phyloP scores from a whole-genome alignment of 2,888 invertebrate genomes.

The Chloromyia formosa region DNA sequence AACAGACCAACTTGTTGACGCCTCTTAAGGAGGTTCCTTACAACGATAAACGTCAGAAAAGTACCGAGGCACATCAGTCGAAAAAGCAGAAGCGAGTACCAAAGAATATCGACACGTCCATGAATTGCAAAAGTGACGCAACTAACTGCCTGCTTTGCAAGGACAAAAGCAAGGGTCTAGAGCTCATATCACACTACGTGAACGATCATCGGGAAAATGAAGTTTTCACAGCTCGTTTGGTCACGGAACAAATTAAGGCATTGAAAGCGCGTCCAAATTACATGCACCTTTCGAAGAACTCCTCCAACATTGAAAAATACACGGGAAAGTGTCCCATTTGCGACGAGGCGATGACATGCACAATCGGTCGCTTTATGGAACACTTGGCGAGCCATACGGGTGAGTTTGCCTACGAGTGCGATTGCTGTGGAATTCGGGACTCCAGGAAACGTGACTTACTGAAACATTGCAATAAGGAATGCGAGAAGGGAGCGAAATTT shows the following conservation, averaged over 20 bases:
- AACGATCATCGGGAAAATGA: slow-evolving; percentile 45
- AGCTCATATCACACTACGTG: slow-evolving; percentile 50
- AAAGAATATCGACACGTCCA: slow-evolving; percentile 6
- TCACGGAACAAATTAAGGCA: slow-evolving; percentile 29
- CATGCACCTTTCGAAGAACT: slow-evolving; percentile 10
- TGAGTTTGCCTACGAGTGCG: slow-evolving; percentile 39
- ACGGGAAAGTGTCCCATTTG: slow-evolving; percentile 44
- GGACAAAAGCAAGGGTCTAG: neutral
- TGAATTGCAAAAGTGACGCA: slow-evolving; percentile 17
- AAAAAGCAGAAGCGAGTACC: slow-evolving; percentile 22
- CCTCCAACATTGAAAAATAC: slow-evolving; percentile 38
- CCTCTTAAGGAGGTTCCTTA: slow-evolving; percentile 22
- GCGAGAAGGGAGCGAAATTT: slow-evolving; percentile 16
- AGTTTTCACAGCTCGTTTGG: slow-evolving; percentile 41
- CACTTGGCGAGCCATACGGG: slow-evolving; percentile 54
- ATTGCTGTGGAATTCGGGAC: slow-evolving; percentile 12
- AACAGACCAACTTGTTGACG: slow-evolving; percentile 13
- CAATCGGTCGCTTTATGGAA: slow-evolving; percentile 41
- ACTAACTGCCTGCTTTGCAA: slow-evolving; percentile 16
- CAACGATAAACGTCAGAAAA: slow-evolving; percentile 10
- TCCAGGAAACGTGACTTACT: slow-evolving; percentile 21
- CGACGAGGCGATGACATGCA: slow-evolving; percentile 38
- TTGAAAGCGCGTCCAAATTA: slow-evolving; percentile 28
- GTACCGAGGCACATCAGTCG: neutral
- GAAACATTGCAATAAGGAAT: slow-evolving; percentile 24